Evolutionary conservation across 1,140 invertebrate species (phyloP).

Genomic region (Dendroctonus valens): DNA sequence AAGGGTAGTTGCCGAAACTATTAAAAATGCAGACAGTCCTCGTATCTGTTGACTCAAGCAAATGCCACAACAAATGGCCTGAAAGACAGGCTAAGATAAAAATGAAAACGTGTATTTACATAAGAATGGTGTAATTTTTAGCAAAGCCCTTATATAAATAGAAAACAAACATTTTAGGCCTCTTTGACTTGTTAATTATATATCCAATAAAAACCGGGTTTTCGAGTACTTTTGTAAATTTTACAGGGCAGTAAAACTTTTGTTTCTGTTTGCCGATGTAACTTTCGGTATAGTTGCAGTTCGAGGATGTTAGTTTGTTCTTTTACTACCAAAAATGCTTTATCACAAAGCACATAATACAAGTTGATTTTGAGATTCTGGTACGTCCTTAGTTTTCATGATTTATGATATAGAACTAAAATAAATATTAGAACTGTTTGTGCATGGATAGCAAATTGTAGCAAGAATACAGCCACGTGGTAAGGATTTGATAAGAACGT

Average conservation of each 20-base stretch:
- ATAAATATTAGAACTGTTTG: neutral
- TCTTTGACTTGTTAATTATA: conserved; percentile 33
- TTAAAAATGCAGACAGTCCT: neutral
- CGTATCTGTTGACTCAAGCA: conserved; percentile 5
- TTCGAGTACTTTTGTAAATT: conserved; percentile 33
- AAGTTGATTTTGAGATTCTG: conserved; percentile 14
- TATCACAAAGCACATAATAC: conserved; percentile 26
- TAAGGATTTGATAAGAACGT: no score
- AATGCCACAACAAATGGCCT: conserved; percentile 10
- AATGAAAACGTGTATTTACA: conserved; percentile 26
- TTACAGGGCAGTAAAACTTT: conserved; percentile 27
- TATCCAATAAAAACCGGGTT: conserved; percentile 29
- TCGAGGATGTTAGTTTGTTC: conserved; percentile 4
- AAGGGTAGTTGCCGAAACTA: neutral
- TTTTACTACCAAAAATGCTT: conserved; percentile 28
- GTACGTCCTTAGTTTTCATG: neutral
- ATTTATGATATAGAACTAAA: conserved; percentile 16
- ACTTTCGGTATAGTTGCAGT: conserved; percentile 14
- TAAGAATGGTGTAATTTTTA: conserved; percentile 31
- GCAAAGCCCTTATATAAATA: conserved; percentile 31
- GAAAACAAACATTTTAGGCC: conserved; percentile 31
- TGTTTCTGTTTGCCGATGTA: conserved; percentile 30
- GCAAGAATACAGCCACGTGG: neutral
- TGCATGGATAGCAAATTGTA: conserved; percentile 4
- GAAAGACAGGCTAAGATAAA: conserved; percentile 4